phyloP scores from a whole-genome alignment of 2,113 vertebrate genomes.

The Rhea pennata region DNA sequence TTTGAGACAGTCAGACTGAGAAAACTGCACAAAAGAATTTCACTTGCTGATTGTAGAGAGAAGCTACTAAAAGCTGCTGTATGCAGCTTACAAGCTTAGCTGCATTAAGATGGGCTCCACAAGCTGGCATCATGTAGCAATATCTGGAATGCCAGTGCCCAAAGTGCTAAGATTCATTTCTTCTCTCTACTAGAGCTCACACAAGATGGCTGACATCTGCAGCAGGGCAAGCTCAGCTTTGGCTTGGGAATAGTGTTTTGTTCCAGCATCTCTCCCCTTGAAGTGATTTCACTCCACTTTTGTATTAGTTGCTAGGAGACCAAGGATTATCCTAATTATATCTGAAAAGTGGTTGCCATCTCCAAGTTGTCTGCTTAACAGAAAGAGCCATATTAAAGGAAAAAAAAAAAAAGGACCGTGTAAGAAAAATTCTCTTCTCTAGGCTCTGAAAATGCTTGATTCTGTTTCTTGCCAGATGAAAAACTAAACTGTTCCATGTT shows the following conservation, averaged over 20 bases:
- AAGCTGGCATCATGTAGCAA: not conserved
- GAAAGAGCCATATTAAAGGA: not conserved
- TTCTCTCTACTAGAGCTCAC: not conserved
- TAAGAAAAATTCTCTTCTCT: not conserved
- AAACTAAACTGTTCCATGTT: not conserved
- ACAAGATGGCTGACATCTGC: not conserved
- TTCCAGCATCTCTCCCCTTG: not conserved
- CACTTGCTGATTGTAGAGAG: not conserved
- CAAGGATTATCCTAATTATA: conserved; percentile 19
- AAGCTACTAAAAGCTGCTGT: not conserved
- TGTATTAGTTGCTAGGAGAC: conserved; percentile 39
- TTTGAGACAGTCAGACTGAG: not conserved
- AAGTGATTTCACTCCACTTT: not conserved
- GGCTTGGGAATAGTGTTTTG: not conserved
- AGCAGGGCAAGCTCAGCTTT: not conserved
- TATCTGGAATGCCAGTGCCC: not conserved
- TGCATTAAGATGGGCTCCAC: not conserved
- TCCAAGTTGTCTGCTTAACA: not conserved
- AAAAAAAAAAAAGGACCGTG: not conserved
- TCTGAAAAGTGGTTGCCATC: not conserved
- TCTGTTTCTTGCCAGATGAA: not conserved
- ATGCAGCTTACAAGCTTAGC: accelerated
- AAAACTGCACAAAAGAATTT: not conserved
- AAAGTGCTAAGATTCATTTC: not conserved
- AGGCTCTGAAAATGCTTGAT: not conserved